phyloP scores from a whole-genome alignment of 1,140 invertebrate genomes.

The Danaus melanippus region DNA sequence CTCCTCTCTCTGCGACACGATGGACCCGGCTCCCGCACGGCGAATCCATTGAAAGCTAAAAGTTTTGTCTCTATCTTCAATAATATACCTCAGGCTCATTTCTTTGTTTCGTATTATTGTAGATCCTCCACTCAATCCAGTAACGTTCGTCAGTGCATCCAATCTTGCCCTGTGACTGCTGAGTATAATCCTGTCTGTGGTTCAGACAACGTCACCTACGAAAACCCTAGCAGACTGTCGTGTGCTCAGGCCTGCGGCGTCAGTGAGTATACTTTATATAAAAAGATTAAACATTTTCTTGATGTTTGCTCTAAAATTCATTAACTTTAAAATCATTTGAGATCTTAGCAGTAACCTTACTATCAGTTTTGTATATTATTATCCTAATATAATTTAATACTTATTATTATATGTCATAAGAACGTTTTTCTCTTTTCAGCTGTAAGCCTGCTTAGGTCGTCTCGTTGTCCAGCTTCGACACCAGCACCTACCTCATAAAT shows the following conservation, averaged over 20 bases:
- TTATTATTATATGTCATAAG: background rate
- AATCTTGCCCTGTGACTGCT: conserved; percentile 68
- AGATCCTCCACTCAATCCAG: conserved; percentile 7
- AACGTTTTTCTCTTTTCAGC: conserved; percentile 16
- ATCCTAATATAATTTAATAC: too few species aligned
- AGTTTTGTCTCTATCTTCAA: too few species aligned
- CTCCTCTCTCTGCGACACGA: background rate
- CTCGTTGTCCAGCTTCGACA: conserved; percentile 16
- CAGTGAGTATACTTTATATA: conserved; percentile 27
- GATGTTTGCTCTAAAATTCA: too few species aligned
- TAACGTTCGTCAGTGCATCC: conserved; percentile 45
- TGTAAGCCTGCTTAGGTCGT: conserved; percentile 13
- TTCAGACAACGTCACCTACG: conserved; percentile 75
- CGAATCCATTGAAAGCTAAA: too few species aligned
- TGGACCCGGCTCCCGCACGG: too few species aligned
- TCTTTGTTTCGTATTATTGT: background rate
- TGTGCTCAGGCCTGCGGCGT: conserved; percentile 75
- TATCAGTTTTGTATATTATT: too few species aligned
- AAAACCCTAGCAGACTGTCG: conserved; percentile 73
- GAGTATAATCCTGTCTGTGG: conserved; percentile 84
- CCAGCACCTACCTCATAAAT: conserved; percentile 6
- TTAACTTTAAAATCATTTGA: too few species aligned
- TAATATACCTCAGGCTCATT: background rate
- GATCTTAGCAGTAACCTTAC: too few species aligned
- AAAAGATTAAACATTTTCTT: too few species aligned